Evolutionary conservation across 2,797 vertebrate species (phyloP).

Genomic region (Capromys pilorides): DNA sequence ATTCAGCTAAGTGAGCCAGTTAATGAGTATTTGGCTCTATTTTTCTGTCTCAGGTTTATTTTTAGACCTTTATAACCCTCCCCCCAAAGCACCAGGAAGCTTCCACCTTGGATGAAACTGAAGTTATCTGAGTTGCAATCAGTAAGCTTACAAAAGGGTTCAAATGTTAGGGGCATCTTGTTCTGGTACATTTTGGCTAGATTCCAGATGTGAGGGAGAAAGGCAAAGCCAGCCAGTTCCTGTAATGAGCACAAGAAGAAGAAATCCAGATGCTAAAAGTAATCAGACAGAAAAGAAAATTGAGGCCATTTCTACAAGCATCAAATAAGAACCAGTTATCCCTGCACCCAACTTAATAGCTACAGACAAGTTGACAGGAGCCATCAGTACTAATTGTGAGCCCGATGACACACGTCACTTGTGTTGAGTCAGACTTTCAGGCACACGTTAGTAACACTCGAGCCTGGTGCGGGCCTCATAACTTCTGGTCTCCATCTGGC

Average conservation of each 20-base stretch:
- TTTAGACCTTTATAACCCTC: constrained; percentile 74
- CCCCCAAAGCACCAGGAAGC: constrained; percentile 64
- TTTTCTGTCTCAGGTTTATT: constrained; percentile 79
- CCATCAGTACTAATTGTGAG: constrained; percentile 17
- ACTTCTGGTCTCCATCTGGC: constrained; percentile 10
- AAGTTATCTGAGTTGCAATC: constrained; percentile 72
- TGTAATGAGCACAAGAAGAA: constrained; percentile 32
- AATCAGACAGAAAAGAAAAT: constrained; percentile 63
- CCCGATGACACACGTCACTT: not conserved
- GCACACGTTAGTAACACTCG: not conserved
- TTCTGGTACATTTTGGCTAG: constrained; percentile 58
- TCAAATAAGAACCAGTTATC: not conserved
- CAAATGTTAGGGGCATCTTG: constrained; percentile 64
- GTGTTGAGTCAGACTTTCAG: not conserved
- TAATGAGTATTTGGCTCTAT: constrained; percentile 80
- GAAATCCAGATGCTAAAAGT: constrained; percentile 61
- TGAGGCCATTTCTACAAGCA: constrained; percentile 37
- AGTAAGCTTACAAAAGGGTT: constrained; percentile 72
- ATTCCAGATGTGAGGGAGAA: constrained; percentile 60
- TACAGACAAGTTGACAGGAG: not conserved
- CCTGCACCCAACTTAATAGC: not conserved
- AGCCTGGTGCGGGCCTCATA: not conserved
- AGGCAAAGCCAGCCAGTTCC: constrained; percentile 41
- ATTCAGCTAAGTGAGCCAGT: constrained; percentile 76
- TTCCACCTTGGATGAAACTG: constrained; percentile 75